Base-by-base conservation (phyloP, 1,140 invertebrate species). In the Pseudoatta argentina region DNA sequence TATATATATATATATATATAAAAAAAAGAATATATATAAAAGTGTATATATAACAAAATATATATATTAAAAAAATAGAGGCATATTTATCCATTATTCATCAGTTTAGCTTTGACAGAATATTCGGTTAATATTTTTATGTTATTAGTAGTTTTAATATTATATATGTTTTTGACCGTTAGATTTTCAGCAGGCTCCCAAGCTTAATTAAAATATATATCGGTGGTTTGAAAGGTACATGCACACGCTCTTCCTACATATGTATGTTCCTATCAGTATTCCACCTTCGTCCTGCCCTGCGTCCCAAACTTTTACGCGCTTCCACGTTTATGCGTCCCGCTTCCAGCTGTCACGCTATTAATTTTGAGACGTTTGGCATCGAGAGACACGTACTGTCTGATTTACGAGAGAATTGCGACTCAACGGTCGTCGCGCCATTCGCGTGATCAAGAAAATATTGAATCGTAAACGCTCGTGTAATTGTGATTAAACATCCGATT, bases 351-450 rank as follows among this genome's bases (percentile, higher is more conserved):
- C 30, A 55, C 64, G 53, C 72, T 73, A 83, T 75, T 83, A 83
- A 83, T 83, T 83, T 75, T 24, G 55, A 83, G 55, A 83, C 69
- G 69, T 83, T 75, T 27, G 69, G 27, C 44, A 73, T 39, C 16
- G 64, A 67, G 55, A n/a, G 63, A 75, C 79, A 75, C 79, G 79
- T 83, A 57, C 79, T 75, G 34, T 75, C 69, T 83, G 79, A 83
- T 83, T 83, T 83, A 83, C 39, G 79, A 73, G 79, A 12, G 57
- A 63, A 48, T 63, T 61, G 24, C 69, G 27, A 75, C 21, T 24
- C 69, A 18, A 39, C 48, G 30, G 72, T 55, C 18, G 18, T 55
- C 27, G 8, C 51, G 5, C 34, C 34, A 10, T 81, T 81, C 79
- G 39, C 24, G 24, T 34, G 12, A 82, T 44, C 69, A 27, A 75